phyloP scores from a whole-genome alignment of 2,888 invertebrate genomes.

The Agrotis exclamationis region DNA sequence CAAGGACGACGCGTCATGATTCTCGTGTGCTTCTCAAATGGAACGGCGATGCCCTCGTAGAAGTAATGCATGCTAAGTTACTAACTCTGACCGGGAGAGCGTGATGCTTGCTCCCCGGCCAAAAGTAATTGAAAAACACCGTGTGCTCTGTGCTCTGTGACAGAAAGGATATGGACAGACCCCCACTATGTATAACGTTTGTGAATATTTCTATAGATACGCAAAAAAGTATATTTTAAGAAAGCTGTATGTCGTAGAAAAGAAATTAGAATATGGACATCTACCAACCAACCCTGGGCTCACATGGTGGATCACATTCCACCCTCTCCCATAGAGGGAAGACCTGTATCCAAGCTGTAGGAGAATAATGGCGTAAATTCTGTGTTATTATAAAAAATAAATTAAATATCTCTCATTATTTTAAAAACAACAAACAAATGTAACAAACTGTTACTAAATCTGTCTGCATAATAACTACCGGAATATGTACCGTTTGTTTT shows the following conservation, averaged over 20 bases:
- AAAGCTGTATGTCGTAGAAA: background rate
- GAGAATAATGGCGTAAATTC: no score
- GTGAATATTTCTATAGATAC: no score
- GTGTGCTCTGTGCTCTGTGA: background rate
- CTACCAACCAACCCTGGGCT: no score
- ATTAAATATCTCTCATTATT: background rate
- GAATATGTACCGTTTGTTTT: constrained; percentile 61
- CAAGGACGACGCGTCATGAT: no score
- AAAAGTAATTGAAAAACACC: background rate
- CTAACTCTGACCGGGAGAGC: background rate
- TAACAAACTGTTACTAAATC: constrained; percentile 8
- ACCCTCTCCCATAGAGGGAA: background rate
- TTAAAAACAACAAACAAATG: constrained; percentile 10
- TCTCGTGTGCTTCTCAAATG: background rate
- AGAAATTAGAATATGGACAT: no score
- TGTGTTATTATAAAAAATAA: no score
- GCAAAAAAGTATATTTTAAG: background rate
- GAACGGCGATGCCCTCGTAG: background rate
- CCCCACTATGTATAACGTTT: no score
- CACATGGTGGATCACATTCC: background rate
- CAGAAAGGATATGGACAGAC: background rate
- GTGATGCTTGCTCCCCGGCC: background rate
- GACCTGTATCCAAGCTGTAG: background rate
- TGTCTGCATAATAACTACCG: constrained; percentile 38
- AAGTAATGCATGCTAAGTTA: background rate